These are phyloP conservation scores for Idaea dimidiata DNA, from an alignment of 2,888 invertebrate genomes.

Conservation along the genomic window DNA sequence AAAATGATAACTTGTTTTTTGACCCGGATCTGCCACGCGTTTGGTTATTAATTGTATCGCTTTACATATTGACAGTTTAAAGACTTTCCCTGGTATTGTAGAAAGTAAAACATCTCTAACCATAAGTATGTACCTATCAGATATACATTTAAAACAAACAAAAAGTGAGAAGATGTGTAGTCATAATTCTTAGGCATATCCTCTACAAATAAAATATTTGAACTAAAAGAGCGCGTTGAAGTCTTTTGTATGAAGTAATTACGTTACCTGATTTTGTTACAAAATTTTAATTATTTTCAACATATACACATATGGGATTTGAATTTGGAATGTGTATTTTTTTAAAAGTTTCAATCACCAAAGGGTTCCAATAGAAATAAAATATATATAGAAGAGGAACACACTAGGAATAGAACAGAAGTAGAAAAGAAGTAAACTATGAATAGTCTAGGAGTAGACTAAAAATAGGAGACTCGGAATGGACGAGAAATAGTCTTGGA, in stretches of 20 bases:
- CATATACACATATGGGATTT: no score
- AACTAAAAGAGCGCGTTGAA: constrained; percentile 54
- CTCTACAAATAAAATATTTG: not conserved
- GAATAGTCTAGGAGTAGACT: no score
- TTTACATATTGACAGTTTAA: constrained; percentile 9
- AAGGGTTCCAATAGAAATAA: no score
- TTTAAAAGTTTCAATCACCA: no score
- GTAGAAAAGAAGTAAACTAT: no score
- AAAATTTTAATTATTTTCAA: not conserved
- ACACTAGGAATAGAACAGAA: no score
- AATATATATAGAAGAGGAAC: no score
- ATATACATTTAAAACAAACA: not conserved
- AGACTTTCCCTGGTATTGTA: constrained; percentile 11
- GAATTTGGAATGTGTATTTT: no score
- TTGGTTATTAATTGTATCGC: constrained; percentile 16
- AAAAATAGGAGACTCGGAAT: no score
- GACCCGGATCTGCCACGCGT: constrained; percentile 68
- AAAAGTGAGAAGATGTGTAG: not conserved
- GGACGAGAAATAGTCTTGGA: not conserved
- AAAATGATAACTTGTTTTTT: constrained; percentile 57
- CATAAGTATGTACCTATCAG: no score
- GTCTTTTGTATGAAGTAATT: constrained; percentile 51
- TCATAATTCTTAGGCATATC: not conserved
- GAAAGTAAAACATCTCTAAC: constrained; percentile 2
- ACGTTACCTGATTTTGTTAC: not conserved